A percentile compares a stretch with the other conserved stretches of the same genome.
These are phyloP conservation scores for Gryllus longicercus DNA, from an alignment of 2,888 invertebrate species.

Conservation along the genomic window DNA sequence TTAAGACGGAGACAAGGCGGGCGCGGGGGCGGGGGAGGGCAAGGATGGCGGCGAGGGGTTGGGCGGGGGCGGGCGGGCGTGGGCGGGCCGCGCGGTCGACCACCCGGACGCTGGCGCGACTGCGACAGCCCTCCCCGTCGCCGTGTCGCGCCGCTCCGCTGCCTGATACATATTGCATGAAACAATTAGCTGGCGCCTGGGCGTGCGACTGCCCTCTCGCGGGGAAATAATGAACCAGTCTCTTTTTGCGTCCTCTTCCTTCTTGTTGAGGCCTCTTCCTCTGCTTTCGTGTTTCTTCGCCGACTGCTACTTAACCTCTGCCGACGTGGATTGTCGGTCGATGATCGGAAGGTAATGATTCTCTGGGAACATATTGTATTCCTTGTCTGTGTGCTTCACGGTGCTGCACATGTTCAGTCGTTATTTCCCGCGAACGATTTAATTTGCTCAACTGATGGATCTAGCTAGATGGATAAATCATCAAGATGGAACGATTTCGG, in stretches of 20 bases:
- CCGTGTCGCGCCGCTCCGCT: slow-evolving; percentile 31
- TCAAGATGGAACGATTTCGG: too few species aligned
- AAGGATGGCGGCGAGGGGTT: not conserved
- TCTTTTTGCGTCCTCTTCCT: slow-evolving; percentile 22
- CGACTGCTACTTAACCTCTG: not conserved
- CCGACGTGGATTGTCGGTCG: too few species aligned
- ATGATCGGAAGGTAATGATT: too few species aligned
- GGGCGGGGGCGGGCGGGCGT: not conserved
- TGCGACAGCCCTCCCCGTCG: slow-evolving; percentile 18
- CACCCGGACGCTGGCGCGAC: too few species aligned
- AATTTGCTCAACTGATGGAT: too few species aligned
- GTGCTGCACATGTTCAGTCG: too few species aligned
- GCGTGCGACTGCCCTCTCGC: slow-evolving; percentile 25
- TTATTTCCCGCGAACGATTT: too few species aligned
- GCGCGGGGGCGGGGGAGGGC: not conserved
- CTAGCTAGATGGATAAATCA: too few species aligned
- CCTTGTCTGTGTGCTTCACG: too few species aligned
- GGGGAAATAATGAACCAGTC: slow-evolving; percentile 31
- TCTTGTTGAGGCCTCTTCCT: not conserved
- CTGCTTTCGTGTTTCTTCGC: not conserved
- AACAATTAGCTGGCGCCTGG: slow-evolving; percentile 33
- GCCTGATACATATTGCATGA: slow-evolving; percentile 36
- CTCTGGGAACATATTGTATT: too few species aligned
- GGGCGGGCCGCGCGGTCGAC: not conserved
- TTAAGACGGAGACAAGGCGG: too few species aligned